Conservation (phyloP, 2,113 vertebrate species). For the Pica pica region DNA sequence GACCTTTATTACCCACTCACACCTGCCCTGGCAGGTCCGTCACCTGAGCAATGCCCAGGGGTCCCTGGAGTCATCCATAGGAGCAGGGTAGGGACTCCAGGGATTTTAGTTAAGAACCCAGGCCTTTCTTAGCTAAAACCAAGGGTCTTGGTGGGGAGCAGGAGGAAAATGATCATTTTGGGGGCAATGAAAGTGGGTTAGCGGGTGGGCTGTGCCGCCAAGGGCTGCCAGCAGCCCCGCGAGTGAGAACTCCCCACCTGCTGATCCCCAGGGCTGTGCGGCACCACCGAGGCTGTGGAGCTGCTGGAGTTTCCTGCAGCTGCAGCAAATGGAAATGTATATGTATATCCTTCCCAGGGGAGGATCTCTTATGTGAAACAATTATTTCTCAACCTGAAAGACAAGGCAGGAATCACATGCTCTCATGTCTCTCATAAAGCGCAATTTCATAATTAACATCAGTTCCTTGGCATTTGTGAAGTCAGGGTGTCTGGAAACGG, state of each 20-base stretch:
- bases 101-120: not conserved
- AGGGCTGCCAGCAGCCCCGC: not conserved
- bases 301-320: not conserved
- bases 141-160: not conserved
- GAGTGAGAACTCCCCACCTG: fast-evolving
- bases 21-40: fast-evolving
- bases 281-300: not conserved
- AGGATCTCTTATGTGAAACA: not conserved
- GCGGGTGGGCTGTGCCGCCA: fast-evolving
- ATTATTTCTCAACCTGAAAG: not conserved
- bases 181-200: not conserved
- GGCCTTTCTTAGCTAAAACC: not conserved
- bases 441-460: not conserved
- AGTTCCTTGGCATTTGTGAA: not conserved
- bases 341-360: not conserved
- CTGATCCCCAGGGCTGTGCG: fast-evolving
- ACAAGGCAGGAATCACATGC: not conserved
- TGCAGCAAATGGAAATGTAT: not conserved
- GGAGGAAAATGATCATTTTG: not conserved
- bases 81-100: not conserved
- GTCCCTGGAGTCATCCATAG: fast-evolving
- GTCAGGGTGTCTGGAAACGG: not conserved
- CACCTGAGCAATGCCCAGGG: fast-evolving
- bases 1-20: fast-evolving
- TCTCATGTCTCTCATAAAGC: not conserved